These are phyloP conservation scores for Catharus ustulatus DNA, from an alignment of 2,797 vertebrate species.

Conservation along the genomic window DNA sequence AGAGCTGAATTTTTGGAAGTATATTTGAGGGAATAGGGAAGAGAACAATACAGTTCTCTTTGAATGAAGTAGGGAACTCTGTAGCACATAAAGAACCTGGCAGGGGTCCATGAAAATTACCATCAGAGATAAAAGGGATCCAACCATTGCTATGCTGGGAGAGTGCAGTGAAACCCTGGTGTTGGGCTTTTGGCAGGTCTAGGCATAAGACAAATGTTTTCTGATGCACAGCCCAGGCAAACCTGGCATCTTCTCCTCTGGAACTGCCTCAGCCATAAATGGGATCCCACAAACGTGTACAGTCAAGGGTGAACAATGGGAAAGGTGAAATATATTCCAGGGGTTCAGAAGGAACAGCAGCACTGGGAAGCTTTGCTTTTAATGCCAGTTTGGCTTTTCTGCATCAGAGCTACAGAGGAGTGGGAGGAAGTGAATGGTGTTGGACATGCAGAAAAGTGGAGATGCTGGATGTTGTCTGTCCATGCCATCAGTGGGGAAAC, in stretches of 20 bases:
- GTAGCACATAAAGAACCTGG: conserved; percentile 49
- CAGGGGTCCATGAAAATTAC: conserved; percentile 48
- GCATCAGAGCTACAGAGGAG: background rate
- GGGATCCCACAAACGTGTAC: conserved; percentile 49
- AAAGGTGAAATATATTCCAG: conserved; percentile 13
- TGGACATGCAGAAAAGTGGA: background rate
- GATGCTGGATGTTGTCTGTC: background rate
- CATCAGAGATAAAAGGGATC: conserved; percentile 60
- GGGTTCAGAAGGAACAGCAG: background rate
- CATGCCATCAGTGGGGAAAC: rapidly evolving
- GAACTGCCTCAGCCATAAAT: conserved; percentile 52
- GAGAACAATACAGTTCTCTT: background rate
- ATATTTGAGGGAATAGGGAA: background rate
- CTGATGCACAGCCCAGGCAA: conserved; percentile 16
- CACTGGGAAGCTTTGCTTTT: background rate
- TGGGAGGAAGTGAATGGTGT: background rate
- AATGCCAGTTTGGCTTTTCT: background rate
- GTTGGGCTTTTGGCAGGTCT: conserved; percentile 62
- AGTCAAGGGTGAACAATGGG: conserved; percentile 46
- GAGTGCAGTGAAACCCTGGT: conserved; percentile 46
- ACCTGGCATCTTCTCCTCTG: conserved; percentile 49
- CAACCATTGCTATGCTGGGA: conserved; percentile 55
- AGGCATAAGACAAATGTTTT: conserved; percentile 44
- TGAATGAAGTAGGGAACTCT: conserved; percentile 36
- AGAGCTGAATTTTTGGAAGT: background rate